A percentile compares a stretch with the other conserved stretches of the same genome.
These are phyloP conservation scores for Origma solitaria DNA, from an alignment of 2,113 vertebrate genomes.

Conservation along the genomic window DNA sequence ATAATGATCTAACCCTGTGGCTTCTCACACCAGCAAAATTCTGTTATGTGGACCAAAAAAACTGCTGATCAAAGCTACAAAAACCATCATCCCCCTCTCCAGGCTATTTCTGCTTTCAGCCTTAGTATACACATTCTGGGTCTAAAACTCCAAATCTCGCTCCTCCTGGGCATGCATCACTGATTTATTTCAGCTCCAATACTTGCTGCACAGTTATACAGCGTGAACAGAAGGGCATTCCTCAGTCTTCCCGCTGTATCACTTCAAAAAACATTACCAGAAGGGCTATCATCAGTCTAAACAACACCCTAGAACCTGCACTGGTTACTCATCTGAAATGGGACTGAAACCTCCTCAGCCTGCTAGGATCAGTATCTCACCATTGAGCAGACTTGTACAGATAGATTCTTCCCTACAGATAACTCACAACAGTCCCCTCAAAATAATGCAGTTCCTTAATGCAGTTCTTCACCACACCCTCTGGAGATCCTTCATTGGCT, in stretches of 20 bases:
- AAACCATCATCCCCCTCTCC: not conserved
- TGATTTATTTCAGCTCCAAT: not conserved
- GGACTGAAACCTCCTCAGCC: not conserved
- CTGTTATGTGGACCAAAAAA: not conserved
- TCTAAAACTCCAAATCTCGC: not conserved
- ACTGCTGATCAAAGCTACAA: not conserved
- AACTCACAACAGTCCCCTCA: not conserved
- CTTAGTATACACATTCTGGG: not conserved
- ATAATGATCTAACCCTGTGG: not conserved
- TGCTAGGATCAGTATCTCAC: not conserved
- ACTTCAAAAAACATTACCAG: not conserved
- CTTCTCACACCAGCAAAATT: not conserved
- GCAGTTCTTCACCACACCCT: not conserved
- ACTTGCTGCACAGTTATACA: not conserved
- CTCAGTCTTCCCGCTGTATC: not conserved
- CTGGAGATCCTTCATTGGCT: not conserved
- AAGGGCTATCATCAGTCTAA: not conserved
- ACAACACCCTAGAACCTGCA: not conserved
- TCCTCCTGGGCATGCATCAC: not conserved
- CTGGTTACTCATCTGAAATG: not conserved
- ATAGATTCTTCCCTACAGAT: not conserved
- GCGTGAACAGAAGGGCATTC: not conserved
- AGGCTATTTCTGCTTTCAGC: not conserved
- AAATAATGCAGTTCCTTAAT: not conserved
- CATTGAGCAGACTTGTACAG: not conserved